Percentiles rank a stretch among this genome's conserved stretches.
phyloP scores from a whole-genome alignment of 2,797 vertebrate species.

The Paramormyrops hopkinsi region DNA sequence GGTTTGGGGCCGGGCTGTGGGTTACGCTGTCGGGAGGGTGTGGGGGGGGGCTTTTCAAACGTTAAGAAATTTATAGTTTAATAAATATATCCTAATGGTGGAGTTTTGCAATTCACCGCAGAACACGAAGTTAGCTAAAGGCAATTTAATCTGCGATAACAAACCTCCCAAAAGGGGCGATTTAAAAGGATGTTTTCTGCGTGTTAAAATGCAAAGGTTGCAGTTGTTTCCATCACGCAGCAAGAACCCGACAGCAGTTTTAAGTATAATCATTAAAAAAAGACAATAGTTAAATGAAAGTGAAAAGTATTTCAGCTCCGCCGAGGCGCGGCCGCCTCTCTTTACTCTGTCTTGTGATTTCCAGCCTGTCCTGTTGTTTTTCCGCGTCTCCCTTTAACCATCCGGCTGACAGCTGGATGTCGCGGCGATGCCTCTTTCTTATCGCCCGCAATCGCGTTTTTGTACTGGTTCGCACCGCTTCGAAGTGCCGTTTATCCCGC shows the following conservation, averaged over 20 bases:
- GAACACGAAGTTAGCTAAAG: background rate
- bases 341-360: background rate
- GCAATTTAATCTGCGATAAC: background rate
- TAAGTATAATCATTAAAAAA: background rate
- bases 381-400: background rate
- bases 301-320: background rate
- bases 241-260: background rate
- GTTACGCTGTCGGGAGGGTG: background rate
- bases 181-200: background rate
- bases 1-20: background rate
- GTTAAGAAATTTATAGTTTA: background rate
- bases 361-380: background rate
- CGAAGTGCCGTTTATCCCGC: background rate
- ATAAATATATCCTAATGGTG: background rate
- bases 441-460: background rate
- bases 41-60: background rate
- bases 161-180: background rate
- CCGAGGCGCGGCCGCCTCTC: background rate
- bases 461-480: background rate
- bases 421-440: background rate
- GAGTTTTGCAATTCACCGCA: background rate
- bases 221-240: background rate
- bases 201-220: background rate
- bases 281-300: background rate
- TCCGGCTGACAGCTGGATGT: background rate